Percentiles rank a stretch among this genome's conserved stretches.
These are phyloP conservation scores for Ochropleura leucogaster DNA, from an alignment of 2,888 invertebrate genomes.

Conservation along the genomic window DNA sequence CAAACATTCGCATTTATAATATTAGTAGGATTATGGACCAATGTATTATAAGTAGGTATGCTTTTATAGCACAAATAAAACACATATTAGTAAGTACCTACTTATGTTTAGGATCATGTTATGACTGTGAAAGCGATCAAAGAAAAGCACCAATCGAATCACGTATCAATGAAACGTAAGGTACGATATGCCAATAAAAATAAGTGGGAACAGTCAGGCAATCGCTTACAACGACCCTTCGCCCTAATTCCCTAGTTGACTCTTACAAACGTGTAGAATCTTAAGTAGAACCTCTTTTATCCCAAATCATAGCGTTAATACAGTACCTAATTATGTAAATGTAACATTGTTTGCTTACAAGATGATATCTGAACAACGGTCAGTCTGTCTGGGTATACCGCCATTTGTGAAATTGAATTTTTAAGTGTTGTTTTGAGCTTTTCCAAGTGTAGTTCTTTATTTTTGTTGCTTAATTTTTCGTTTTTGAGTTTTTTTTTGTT, in stretches of 20 bases:
- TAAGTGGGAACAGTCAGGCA: conserved; percentile 36
- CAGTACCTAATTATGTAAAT: conserved; percentile 54
- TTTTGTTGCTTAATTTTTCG: conserved; percentile 9
- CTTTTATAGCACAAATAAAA: not conserved
- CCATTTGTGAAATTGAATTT: conserved; percentile 46
- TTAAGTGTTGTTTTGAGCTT: conserved; percentile 21
- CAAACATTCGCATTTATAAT: no score
- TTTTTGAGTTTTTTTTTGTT: conserved; percentile 9
- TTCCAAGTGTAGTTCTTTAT: not conserved
- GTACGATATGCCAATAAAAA: conserved; percentile 44
- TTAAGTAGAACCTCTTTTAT: conserved; percentile 42
- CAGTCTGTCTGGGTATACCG: conserved; percentile 15
- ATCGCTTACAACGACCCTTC: conserved; percentile 33
- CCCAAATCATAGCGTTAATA: conserved; percentile 45
- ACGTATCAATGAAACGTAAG: conserved; percentile 38
- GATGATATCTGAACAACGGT: conserved; percentile 39
- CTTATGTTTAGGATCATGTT: not conserved
- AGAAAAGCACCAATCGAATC: conserved; percentile 30
- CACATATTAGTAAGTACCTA: not conserved
- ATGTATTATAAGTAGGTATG: no score
- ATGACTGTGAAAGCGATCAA: not conserved
- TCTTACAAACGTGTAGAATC: conserved; percentile 49
- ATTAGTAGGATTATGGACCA: no score
- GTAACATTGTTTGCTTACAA: conserved; percentile 43
- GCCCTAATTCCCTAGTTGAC: conserved; percentile 29